Conservation (phyloP, 2,888 invertebrate genomes). For the Ormyrus thymus region DNA sequence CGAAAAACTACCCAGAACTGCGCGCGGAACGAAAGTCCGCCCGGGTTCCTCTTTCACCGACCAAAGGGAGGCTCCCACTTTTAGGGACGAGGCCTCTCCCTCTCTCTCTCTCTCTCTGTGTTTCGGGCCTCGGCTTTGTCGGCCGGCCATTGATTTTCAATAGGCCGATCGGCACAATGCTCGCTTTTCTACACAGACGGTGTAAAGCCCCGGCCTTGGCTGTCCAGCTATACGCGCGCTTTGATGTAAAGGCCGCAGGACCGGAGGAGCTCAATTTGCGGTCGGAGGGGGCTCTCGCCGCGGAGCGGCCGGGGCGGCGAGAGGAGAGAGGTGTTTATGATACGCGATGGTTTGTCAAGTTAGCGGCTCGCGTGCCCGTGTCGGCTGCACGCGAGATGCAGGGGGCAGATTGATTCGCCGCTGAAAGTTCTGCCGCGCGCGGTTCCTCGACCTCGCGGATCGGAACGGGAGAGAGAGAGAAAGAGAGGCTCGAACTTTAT, state of each 20-base stretch:
- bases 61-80: no score
- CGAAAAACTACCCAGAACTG: no score
- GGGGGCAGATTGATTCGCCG: background rate
- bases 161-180: background rate
- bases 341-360: constrained; percentile 14
- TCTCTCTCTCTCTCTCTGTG: no score
- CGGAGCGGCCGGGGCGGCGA: background rate
- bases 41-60: no score
- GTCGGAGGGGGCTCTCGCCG: background rate
- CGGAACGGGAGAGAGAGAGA: no score
- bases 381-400: background rate
- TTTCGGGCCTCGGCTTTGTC: no score
- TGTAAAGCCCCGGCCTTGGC: background rate
- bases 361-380: background rate
- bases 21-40: no score
- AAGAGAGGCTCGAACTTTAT: no score
- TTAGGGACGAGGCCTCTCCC: no score
- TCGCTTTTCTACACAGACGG: background rate
- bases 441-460: no score
- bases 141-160: constrained; percentile 47
- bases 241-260: background rate
- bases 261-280: constrained; percentile 34
- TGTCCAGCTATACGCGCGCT: background rate
- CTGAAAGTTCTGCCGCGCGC: no score
- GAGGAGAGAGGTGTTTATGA: constrained; percentile 1